Conservation (phyloP, 2,113 vertebrate genomes). For the Poeciliopsis retropinna region DNA sequence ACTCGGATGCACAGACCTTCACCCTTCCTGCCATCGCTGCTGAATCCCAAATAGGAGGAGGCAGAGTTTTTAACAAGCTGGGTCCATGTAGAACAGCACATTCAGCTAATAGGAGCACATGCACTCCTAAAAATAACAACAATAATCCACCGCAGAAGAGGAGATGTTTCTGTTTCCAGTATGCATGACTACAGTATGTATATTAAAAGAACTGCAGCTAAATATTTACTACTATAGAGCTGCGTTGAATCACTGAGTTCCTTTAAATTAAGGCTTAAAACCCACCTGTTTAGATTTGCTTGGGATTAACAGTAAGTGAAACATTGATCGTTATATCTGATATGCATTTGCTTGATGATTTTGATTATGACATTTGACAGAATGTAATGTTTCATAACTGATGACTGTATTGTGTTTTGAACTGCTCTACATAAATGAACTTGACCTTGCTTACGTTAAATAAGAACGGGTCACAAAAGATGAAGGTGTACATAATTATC, state of each 20-base stretch:
- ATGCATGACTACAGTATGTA: too few species aligned
- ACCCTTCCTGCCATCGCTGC: constrained; percentile 31
- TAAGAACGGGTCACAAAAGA: background rate
- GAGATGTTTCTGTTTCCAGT: background rate
- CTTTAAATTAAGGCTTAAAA: too few species aligned
- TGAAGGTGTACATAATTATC: background rate
- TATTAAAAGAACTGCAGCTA: background rate
- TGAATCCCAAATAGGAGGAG: constrained; percentile 49
- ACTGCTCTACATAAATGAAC: too few species aligned
- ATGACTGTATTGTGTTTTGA: too few species aligned
- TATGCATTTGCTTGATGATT: too few species aligned
- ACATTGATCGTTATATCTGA: too few species aligned
- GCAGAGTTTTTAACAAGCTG: constrained; percentile 4
- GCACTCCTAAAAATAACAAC: background rate
- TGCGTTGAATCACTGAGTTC: background rate
- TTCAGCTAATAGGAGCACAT: background rate
- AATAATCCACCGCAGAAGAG: background rate
- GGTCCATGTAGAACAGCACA: constrained; percentile 2
- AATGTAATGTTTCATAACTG: too few species aligned
- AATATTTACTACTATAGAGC: background rate
- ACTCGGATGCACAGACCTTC: constrained; percentile 29
- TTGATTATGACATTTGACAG: too few species aligned
- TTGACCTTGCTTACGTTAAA: too few species aligned
- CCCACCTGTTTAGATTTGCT: too few species aligned
- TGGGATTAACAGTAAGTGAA: too few species aligned